Evolutionary conservation across 1,140 invertebrate genomes (phyloP).

Genomic region (Drosophila subobscura): DNA sequence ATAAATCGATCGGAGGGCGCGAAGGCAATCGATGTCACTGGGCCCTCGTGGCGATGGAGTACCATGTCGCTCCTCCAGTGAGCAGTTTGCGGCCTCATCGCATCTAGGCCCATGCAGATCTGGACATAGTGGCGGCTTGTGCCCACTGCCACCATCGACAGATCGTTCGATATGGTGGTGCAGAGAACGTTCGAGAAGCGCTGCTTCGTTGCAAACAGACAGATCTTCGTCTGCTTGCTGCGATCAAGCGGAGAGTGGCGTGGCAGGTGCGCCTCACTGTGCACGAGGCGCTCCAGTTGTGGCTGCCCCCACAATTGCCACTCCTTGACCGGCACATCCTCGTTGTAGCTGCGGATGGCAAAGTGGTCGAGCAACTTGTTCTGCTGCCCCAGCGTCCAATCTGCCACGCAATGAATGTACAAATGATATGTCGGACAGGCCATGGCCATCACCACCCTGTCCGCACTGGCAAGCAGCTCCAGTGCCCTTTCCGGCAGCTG

Average conservation of each 20-base stretch:
- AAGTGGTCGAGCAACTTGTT: conserved; percentile 30
- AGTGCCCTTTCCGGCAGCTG: too few species aligned
- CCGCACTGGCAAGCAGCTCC: too few species aligned
- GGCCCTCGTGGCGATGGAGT: conserved; percentile 44
- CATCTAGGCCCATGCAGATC: conserved; percentile 14
- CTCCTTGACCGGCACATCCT: neutral
- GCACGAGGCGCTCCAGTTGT: conserved; percentile 13
- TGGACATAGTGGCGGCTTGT: too few species aligned
- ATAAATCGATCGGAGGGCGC: conserved; percentile 47
- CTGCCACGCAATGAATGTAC: neutral
- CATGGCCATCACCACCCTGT: too few species aligned
- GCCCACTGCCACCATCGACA: too few species aligned
- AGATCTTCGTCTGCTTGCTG: neutral
- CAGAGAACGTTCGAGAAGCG: too few species aligned
- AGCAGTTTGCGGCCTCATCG: conserved; percentile 23
- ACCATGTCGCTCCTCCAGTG: neutral
- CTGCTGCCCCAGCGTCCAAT: conserved; percentile 28
- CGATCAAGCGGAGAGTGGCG: neutral
- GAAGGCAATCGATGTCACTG: conserved; percentile 40
- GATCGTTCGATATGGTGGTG: too few species aligned
- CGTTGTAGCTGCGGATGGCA: neutral
- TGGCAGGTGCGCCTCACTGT: conserved; percentile 3
- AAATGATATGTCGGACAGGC: too few species aligned
- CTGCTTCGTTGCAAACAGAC: neutral
- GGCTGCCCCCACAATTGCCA: neutral